These are phyloP conservation scores for Nicator chloris DNA, from an alignment of 2,113 vertebrate species.

Conservation along the genomic window DNA sequence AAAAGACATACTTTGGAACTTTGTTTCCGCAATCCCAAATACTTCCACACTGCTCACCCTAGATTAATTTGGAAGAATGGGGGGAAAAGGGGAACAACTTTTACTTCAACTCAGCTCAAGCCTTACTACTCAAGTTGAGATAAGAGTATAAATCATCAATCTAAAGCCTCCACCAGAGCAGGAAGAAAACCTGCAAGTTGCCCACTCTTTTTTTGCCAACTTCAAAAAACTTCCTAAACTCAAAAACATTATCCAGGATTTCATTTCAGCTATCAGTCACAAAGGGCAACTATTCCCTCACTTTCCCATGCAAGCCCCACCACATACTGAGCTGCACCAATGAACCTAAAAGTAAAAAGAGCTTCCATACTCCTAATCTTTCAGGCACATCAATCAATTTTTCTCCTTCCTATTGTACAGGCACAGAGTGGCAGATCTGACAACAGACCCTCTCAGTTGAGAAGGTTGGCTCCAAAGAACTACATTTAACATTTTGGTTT, in stretches of 20 bases:
- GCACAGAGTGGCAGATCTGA: not conserved
- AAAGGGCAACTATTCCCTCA: not conserved
- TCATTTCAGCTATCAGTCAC: not conserved
- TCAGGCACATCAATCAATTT: not conserved
- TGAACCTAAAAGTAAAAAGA: not conserved
- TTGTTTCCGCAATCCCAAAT: not conserved
- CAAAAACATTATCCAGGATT: not conserved
- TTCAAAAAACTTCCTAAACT: not conserved
- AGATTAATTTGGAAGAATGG: not conserved
- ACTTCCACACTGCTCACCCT: not conserved
- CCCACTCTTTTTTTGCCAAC: not conserved
- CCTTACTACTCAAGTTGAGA: not conserved
- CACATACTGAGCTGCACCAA: not conserved
- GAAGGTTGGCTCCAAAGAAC: not conserved
- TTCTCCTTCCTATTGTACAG: not conserved
- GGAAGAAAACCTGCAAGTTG: not conserved
- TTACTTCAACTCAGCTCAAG: not conserved
- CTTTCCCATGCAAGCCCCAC: not conserved
- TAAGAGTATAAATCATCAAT: not conserved
- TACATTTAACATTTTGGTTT: not conserved
- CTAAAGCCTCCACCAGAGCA: not conserved
- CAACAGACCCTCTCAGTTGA: fast-evolving
- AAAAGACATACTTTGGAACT: not conserved
- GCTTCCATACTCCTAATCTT: not conserved
- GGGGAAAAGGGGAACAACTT: not conserved